Percentiles rank a stretch among this genome's conserved stretches.
phyloP scores from a whole-genome alignment of 2,888 invertebrate genomes.

The Chrysodeixis includens region DNA sequence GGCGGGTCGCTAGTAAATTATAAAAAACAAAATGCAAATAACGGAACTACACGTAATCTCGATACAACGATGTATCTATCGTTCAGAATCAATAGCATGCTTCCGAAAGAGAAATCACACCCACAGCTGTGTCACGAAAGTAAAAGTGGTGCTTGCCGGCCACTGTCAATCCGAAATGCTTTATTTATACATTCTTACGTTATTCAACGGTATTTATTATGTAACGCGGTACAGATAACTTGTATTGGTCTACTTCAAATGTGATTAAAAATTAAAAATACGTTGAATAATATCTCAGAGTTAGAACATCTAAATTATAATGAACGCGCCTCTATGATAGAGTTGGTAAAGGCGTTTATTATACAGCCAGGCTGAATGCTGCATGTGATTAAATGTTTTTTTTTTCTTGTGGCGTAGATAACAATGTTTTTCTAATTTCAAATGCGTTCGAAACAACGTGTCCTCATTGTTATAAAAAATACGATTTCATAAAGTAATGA shows the following conservation, averaged over 20 bases:
- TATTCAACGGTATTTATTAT: conserved; percentile 43
- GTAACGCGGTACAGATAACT: conserved; percentile 32
- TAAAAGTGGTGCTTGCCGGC: conserved; percentile 73
- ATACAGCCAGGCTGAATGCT: background rate
- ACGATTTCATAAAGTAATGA: conserved; percentile 1
- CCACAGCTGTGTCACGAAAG: conserved; percentile 74
- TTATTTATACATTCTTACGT: conserved; percentile 59
- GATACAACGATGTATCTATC: conserved; percentile 34
- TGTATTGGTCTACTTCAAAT: background rate
- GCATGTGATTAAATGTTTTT: background rate
- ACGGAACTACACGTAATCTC: conserved; percentile 24
- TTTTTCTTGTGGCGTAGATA: background rate
- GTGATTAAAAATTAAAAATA: background rate
- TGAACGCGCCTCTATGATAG: background rate
- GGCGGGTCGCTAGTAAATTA: too few species aligned
- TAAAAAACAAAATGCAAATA: conserved; percentile 44
- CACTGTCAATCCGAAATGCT: conserved; percentile 64
- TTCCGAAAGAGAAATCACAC: conserved; percentile 77
- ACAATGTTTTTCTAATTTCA: background rate
- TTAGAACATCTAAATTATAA: too few species aligned
- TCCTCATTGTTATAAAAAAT: conserved; percentile 1
- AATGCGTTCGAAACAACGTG: background rate
- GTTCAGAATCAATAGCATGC: conserved; percentile 48
- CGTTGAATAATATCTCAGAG: background rate
- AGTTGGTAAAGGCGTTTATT: background rate